phyloP scores from a whole-genome alignment of 1,140 invertebrate species.

The Leptinotarsa texana region DNA sequence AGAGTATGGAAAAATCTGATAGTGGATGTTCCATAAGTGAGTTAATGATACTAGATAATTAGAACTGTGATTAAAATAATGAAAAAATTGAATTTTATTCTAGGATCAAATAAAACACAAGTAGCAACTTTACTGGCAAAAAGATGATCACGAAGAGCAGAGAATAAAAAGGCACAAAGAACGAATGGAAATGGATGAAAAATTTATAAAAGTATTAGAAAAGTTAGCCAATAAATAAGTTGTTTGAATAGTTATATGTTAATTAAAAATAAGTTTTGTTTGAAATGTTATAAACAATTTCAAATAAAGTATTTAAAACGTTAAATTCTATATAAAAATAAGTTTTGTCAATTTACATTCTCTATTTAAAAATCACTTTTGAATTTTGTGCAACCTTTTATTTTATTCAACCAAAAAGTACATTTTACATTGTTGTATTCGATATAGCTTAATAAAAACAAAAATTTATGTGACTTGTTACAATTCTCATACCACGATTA shows the following conservation, averaged over 20 bases:
- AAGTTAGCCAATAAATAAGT: constrained; percentile 25
- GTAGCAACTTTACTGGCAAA: constrained; percentile 12
- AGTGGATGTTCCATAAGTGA: constrained; percentile 24
- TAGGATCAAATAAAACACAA: constrained; percentile 25
- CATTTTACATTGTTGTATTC: constrained; percentile 18
- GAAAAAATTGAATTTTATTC: constrained; percentile 26
- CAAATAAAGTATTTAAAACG: constrained; percentile 13
- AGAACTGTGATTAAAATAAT: constrained; percentile 24
- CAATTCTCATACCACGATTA: constrained; percentile 20
- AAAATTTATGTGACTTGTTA: constrained; percentile 19
- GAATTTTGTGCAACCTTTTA: constrained; percentile 12
- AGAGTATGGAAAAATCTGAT: constrained; percentile 22
- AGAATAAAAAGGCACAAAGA: constrained; percentile 24
- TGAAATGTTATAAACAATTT: constrained; percentile 15
- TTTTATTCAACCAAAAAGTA: constrained; percentile 18
- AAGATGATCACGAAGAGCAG: constrained; percentile 22
- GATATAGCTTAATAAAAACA: constrained; percentile 23
- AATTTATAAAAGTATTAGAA: constrained; percentile 26
- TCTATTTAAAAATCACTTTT: not conserved
- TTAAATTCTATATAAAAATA: constrained; percentile 22
- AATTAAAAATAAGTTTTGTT: constrained; percentile 23
- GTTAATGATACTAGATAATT: constrained; percentile 18
- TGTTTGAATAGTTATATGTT: constrained; percentile 10
- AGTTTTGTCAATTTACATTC: not conserved
- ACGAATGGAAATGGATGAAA: constrained; percentile 19